Evolutionary conservation across 2,113 vertebrate genomes (phyloP).

Genomic region (Zootoca vivipara): DNA sequence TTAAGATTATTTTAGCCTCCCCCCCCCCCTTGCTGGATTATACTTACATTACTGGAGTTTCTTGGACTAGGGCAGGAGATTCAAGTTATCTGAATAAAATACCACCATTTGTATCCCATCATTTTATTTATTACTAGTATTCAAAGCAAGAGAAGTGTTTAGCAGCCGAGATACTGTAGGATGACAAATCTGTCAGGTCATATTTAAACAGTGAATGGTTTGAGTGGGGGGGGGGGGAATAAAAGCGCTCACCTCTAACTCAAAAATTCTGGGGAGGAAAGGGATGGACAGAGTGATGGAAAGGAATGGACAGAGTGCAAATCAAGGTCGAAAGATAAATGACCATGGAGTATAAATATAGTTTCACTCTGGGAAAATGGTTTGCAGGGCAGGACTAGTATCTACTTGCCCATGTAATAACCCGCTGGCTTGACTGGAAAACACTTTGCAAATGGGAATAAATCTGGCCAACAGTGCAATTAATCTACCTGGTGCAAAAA

Average conservation of each 20-base stretch:
- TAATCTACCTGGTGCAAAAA: not conserved
- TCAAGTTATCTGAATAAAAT: slow-evolving; percentile 49
- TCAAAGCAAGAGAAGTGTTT: slow-evolving; percentile 12
- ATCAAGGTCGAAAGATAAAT: not conserved
- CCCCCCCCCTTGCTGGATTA: not conserved
- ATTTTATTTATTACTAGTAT: slow-evolving; percentile 14
- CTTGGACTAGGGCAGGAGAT: not conserved
- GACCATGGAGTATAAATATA: not conserved
- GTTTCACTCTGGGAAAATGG: not conserved
- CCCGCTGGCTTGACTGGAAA: not conserved
- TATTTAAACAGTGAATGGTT: slow-evolving; percentile 27
- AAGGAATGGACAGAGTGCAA: not conserved
- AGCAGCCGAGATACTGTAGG: not conserved
- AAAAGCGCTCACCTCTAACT: not conserved
- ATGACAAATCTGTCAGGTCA: not conserved
- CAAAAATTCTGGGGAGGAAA: slow-evolving; percentile 12
- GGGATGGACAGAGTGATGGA: not conserved
- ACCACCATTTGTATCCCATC: slow-evolving; percentile 1
- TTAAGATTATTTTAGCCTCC: not conserved
- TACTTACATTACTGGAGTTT: slow-evolving; percentile 9
- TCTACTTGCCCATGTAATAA: not conserved
- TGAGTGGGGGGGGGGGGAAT: slow-evolving; percentile 33
- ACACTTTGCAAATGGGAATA: not conserved
- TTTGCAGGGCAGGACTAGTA: not conserved
- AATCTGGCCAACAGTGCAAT: not conserved